Evolutionary conservation across 1,140 invertebrate genomes (phyloP).

Genomic region (Mycetomoellerius zeteki): DNA sequence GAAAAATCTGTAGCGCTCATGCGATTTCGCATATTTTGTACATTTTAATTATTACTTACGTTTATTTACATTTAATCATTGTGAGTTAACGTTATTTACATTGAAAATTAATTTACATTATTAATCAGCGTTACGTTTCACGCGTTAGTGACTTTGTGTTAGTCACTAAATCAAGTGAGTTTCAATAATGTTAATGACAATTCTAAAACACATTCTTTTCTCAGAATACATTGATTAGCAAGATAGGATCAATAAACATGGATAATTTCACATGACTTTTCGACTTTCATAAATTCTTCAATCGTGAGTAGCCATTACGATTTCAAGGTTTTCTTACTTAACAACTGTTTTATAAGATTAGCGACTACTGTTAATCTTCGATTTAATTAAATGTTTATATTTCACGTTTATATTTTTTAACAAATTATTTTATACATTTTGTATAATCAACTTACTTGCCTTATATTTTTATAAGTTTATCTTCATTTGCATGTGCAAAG

Average conservation of each 20-base stretch:
- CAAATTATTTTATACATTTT: neutral
- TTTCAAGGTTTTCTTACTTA: constrained; percentile 9
- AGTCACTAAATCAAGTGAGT: constrained; percentile 58
- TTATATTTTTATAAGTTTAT: neutral
- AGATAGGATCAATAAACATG: constrained; percentile 34
- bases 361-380: neutral
- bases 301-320: constrained; percentile 9
- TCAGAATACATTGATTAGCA: constrained; percentile 54
- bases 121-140: constrained; percentile 64
- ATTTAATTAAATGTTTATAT: neutral
- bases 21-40: constrained; percentile 45
- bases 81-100: constrained; percentile 68
- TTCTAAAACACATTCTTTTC: constrained; percentile 30
- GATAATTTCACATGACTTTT: constrained; percentile 17
- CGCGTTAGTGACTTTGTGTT: constrained; percentile 64
- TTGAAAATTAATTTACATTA: constrained; percentile 58
- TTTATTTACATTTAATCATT: constrained; percentile 49
- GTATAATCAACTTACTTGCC: neutral
- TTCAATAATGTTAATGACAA: constrained; percentile 41
- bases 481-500: neutral
- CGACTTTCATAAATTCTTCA: neutral
- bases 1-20: constrained; percentile 44
- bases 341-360: neutral
- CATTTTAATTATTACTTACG: constrained; percentile 52
- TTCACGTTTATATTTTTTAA: neutral